These are phyloP conservation scores for Acyrthosiphon pisum DNA, from an alignment of 1,140 invertebrate species.

Conservation along the genomic window DNA sequence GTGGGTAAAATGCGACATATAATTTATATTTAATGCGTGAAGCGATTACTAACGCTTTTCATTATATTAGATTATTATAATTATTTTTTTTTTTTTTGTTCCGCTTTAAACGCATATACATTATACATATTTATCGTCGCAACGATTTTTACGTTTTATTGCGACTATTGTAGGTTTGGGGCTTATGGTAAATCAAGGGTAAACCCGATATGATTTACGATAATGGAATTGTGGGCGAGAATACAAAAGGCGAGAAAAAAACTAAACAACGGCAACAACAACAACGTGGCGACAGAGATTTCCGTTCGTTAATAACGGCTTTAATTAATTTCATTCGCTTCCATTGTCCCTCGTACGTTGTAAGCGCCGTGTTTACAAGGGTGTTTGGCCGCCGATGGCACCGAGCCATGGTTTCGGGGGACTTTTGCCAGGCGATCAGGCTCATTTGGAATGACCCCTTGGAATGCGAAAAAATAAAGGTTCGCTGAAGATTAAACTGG, in stretches of 20 bases:
- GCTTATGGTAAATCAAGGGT: conserved; percentile 49
- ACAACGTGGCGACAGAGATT: conserved; percentile 56
- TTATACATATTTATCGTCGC: conserved; percentile 1
- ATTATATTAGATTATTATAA: background rate
- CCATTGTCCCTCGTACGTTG: conserved; percentile 35
- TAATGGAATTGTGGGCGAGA: conserved; percentile 54
- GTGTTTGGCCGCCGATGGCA: conserved; percentile 52
- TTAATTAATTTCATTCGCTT: conserved; percentile 54
- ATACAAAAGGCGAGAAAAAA: conserved; percentile 56
- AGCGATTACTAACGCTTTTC: background rate
- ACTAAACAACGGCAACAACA: conserved; percentile 26
- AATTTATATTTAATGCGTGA: conserved; percentile 29
- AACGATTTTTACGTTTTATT: conserved; percentile 43
- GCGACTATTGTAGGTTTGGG: background rate
- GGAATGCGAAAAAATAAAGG: conserved; percentile 42
- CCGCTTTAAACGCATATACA: background rate
- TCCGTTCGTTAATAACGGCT: conserved; percentile 51
- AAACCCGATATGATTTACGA: conserved; percentile 49
- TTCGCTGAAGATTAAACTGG: conserved; percentile 43
- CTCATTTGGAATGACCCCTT: conserved; percentile 51
- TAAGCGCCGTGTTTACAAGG: conserved; percentile 56
- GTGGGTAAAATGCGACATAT: background rate
- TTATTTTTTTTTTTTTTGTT: background rate
- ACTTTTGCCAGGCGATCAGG: conserved; percentile 52
- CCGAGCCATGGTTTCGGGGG: conserved; percentile 30